These are phyloP conservation scores for Eupelmus urozonus DNA, from an alignment of 2,888 invertebrate genomes.

Conservation along the genomic window DNA sequence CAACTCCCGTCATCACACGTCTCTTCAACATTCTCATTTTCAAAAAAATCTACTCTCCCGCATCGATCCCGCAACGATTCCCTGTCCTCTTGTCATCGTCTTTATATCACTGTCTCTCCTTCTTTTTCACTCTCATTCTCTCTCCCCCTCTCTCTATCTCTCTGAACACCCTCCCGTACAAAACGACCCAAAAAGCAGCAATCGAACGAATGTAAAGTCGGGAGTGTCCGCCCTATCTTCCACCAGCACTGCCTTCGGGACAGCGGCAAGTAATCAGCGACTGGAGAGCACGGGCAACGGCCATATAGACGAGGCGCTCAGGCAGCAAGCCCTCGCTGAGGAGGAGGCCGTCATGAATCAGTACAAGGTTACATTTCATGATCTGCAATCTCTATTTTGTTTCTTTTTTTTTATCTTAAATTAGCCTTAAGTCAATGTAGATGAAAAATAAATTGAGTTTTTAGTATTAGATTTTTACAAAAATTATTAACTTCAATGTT, in stretches of 20 bases:
- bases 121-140: constrained; percentile 44
- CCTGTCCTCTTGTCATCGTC: constrained; percentile 29
- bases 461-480: too few species aligned
- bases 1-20: constrained; percentile 54
- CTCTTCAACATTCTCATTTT: constrained; percentile 51
- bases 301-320: constrained; percentile 89
- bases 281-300: constrained; percentile 84
- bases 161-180: constrained; percentile 53
- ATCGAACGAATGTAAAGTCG: constrained; percentile 93
- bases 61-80: constrained; percentile 10
- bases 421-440: too few species aligned
- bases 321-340: constrained; percentile 93
- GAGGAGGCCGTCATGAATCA: constrained; percentile 97
- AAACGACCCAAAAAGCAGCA: constrained; percentile 79
- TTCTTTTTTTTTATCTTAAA: background rate
- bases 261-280: constrained; percentile 87
- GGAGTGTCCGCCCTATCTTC: constrained; percentile 92
- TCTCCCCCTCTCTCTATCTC: constrained; percentile 38
- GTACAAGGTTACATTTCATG: constrained; percentile 88
- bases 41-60: constrained; percentile 34
- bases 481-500: too few species aligned
- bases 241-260: constrained; percentile 92
- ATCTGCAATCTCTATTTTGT: background rate
- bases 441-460: too few species aligned
- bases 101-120: constrained; percentile 6